Base-by-base conservation (phyloP, 2,888 invertebrate genomes). In the Drosophila pullipes region DNA sequence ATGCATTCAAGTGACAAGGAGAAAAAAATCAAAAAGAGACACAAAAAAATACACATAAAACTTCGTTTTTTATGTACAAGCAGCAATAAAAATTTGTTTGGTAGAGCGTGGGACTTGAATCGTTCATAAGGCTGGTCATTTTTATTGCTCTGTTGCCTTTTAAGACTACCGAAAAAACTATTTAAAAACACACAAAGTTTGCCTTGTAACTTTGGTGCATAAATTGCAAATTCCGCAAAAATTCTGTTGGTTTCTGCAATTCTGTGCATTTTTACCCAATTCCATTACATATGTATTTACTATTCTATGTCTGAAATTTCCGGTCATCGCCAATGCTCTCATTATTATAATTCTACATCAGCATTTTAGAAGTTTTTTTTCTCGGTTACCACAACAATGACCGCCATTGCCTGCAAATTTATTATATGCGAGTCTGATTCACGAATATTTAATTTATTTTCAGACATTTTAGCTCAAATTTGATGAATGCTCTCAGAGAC, bases 281-380 rank as follows among this genome's bases (percentile, higher is more conserved):
- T 54, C 41, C 61, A 68, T 55, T 64, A 61, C 53, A 74, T 52
- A 7, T 25, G 22, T n/a, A 37, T 35, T 25, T 47, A 54, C 44
- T 13, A 61, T 62, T 49, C 25, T 49, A 35, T 30, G 31, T 31
- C 31, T 31, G 31, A 31, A 31, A 31, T 31, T 2, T 9, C 31
- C 31, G 9, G 31, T 31, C 31, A 31, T 31, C 31, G 31, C 31
- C 31, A 31, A 9, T 31, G 30, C 49, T 39, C 66, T 63, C 16
- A 37, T 54, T 59, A 54, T 70, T 57, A 58, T 71, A 61, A 66
- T 58, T 76, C 79, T 53, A 76, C 70, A 76, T 82, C 88, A 85
- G 88, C 83, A 58, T 68, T 49, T 54, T 30, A 31, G 55, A 54
- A 67, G 39, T 22, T 58, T 41, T 58, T 65, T 54, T 47, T 18